Base-by-base conservation (phyloP, 1,140 invertebrate genomes). In the Drosophila leontia region DNA sequence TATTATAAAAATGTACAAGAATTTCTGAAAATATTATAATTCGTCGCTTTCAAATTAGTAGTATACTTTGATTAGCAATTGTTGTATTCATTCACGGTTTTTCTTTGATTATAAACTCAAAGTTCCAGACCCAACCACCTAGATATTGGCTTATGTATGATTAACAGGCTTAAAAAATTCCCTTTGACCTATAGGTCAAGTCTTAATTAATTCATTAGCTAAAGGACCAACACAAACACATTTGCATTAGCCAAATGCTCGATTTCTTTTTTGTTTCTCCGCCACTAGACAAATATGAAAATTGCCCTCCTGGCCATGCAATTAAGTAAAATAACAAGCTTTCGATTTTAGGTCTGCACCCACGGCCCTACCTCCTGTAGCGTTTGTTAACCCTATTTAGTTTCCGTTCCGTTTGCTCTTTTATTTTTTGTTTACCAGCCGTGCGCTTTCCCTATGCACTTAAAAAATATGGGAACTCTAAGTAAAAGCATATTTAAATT, bases 241-340 rank as follows among this genome's bases (percentile, higher is more conserved):
- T 51, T 68, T 3, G 42, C 42, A 57, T 71, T 69, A 69, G 50
- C 29, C 64, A 17, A 50, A 41, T 58, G 53, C 26, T 48, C 45
- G 41, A 71, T 53, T 37, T 48, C 11, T 11, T 51, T 51, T 45
- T 29, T 37, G 32, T 34, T 64, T 29, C 39, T 12, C 11, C 45
- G 61, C 35, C 72, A 48, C 70, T 53, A 45, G 34, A 58, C 74
- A 76, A 76, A 76, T 67, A 75, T 64, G 45, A 67, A 76, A 76
- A 76, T 75, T 57, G 60, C 45, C 53, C 50, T 65, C 19, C 51
- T 37, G 58, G 39, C 17, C 72, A 64, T 64, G 70, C 70, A 75
- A 75, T 67, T 76, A 76, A 58, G 60, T 76, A 75, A 75, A 76
- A 76, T 76, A 75, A 76, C 71, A 75, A 55, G 47, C 39, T 62